phyloP scores from a whole-genome alignment of 2,797 vertebrate species.

The Leontopithecus rosalia region DNA sequence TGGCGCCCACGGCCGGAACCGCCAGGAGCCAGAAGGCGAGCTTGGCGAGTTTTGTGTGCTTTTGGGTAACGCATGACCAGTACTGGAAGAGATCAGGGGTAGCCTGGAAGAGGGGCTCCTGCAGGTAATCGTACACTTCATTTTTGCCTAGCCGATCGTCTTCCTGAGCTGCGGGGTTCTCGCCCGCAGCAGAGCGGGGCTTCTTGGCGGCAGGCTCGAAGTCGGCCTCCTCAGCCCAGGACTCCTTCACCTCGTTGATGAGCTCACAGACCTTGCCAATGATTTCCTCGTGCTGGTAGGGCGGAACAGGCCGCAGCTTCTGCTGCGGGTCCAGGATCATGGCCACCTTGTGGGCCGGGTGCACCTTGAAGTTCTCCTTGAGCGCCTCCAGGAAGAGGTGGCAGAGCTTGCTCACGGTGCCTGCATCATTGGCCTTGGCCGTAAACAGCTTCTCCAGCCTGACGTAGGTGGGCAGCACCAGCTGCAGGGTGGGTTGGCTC shows the following conservation, averaged over 20 bases:
- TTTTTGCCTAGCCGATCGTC: conserved; percentile 92
- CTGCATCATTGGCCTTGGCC: conserved; percentile 96
- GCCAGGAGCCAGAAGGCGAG: conserved; percentile 98
- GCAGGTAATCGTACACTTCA: conserved; percentile 97
- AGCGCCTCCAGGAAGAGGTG: conserved; percentile 98
- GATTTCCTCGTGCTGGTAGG: conserved; percentile 98
- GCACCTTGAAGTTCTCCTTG: conserved; percentile 99
- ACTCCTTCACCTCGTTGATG: conserved; percentile 92
- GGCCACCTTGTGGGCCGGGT: conserved; percentile 97
- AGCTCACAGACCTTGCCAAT: conserved; percentile 96
- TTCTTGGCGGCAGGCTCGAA: conserved; percentile 86
- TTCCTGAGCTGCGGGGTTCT: conserved; percentile 84
- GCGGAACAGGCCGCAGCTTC: conserved; percentile 95
- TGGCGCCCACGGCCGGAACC: conserved; percentile 95
- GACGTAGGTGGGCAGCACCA: conserved; percentile 96
- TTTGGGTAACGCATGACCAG: conserved; percentile 96
- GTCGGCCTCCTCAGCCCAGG: conserved; percentile 84
- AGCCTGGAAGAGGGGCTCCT: conserved; percentile 96
- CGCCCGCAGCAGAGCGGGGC: conserved; percentile 79
- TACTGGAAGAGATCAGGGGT: conserved; percentile 97
- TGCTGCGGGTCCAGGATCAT: conserved; percentile 99
- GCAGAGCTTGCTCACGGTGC: conserved; percentile 96
- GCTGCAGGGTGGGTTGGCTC: conserved; percentile 95
- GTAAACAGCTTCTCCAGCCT: conserved; percentile 98
- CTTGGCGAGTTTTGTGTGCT: conserved; percentile 95